Conservation (phyloP, 2,113 vertebrate genomes). For the Natator depressus region DNA sequence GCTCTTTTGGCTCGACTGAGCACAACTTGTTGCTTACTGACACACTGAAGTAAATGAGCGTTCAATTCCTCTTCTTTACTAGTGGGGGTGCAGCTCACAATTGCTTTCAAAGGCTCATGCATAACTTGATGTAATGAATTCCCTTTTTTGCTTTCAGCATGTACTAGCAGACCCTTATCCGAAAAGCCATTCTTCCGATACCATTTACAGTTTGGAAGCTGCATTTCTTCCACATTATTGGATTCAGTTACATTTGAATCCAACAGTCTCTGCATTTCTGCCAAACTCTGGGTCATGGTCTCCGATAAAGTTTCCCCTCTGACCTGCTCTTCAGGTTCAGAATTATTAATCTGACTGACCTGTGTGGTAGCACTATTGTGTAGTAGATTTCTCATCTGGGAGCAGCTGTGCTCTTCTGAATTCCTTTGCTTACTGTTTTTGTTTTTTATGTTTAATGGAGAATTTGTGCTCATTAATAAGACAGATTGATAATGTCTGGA, state of each 20-base stretch:
- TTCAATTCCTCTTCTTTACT: slow-evolving; percentile 75
- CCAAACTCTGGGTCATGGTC: slow-evolving; percentile 45
- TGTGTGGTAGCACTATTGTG: slow-evolving; percentile 72
- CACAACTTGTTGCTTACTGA: slow-evolving; percentile 83
- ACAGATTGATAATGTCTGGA: slow-evolving; percentile 78
- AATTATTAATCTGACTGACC: slow-evolving; percentile 73
- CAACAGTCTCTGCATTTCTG: slow-evolving; percentile 66
- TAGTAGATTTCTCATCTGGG: slow-evolving; percentile 74
- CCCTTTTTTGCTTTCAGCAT: slow-evolving; percentile 66
- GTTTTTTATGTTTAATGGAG: slow-evolving; percentile 75
- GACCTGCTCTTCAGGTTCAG: slow-evolving; percentile 76
- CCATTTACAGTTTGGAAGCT: slow-evolving; percentile 72
- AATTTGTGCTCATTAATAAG: slow-evolving; percentile 79
- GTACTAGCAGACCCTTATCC: slow-evolving; percentile 67
- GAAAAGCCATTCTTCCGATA: slow-evolving; percentile 74
- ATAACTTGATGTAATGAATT: slow-evolving; percentile 69
- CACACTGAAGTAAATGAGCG: slow-evolving; percentile 76
- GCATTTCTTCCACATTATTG: slow-evolving; percentile 63
- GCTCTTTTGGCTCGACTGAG: slow-evolving; percentile 79
- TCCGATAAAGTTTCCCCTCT: slow-evolving; percentile 73
- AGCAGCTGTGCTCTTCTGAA: slow-evolving; percentile 65
- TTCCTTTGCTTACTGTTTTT: slow-evolving; percentile 72
- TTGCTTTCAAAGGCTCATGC: slow-evolving; percentile 59
- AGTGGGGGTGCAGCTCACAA: slow-evolving; percentile 43
- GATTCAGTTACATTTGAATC: slow-evolving; percentile 70